Conservation (phyloP, 2,888 invertebrate species). For the Cepaea hortensis region DNA sequence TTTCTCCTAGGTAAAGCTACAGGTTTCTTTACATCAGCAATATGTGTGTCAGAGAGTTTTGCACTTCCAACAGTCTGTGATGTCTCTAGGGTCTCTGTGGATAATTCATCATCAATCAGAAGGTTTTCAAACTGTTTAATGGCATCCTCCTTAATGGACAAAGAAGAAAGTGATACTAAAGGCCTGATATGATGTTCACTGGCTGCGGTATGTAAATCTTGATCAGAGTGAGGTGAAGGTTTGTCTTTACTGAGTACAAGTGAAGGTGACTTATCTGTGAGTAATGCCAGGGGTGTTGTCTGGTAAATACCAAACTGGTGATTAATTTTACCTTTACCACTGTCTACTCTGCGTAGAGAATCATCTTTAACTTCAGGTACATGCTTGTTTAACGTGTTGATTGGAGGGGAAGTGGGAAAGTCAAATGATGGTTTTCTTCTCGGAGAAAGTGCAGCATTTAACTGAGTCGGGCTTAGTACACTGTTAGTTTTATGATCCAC, state of each 20-base stretch:
- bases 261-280: conserved; percentile 37
- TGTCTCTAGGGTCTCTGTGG: background rate
- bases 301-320: conserved; percentile 13
- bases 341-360: background rate
- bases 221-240: conserved; percentile 14
- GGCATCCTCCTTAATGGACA: conserved; percentile 30
- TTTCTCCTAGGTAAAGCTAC: conserved; percentile 21
- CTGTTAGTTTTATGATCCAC: conserved; percentile 13
- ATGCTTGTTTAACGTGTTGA: conserved; percentile 40
- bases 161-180: conserved; percentile 2
- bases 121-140: conserved; percentile 50
- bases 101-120: conserved; percentile 14
- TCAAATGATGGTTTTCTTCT: conserved; percentile 34
- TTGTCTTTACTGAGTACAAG: background rate
- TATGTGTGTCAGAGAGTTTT: background rate
- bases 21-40: background rate
- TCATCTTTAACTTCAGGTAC: conserved; percentile 11
- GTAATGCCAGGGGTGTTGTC: conserved; percentile 35
- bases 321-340: conserved; percentile 19
- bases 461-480: conserved; percentile 18
- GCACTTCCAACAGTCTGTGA: background rate
- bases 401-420: conserved; percentile 43
- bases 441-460: conserved; percentile 48
- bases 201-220: conserved; percentile 1
- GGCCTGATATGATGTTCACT: conserved; percentile 13